Conservation (phyloP, 2,113 vertebrate genomes). For the Coptodon bakossiorum region DNA sequence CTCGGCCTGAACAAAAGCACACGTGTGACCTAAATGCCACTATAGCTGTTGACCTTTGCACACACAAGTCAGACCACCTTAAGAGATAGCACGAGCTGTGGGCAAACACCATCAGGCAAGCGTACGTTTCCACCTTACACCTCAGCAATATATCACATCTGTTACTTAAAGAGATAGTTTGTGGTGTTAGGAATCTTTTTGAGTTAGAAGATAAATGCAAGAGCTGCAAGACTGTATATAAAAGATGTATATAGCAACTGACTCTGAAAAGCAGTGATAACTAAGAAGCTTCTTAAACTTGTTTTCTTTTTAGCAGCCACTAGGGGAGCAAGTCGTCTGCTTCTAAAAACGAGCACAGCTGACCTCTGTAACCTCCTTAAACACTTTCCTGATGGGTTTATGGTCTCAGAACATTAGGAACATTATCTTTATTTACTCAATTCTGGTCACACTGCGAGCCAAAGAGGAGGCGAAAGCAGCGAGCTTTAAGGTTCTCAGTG, state of each 20-base stretch:
- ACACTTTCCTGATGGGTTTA: background rate
- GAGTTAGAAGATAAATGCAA: background rate
- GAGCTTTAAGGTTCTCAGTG: background rate
- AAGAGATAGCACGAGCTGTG: background rate
- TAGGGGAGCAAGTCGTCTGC: background rate
- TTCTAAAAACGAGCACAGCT: background rate
- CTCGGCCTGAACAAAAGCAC: background rate
- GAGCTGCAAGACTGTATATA: background rate
- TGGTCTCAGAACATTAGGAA: background rate
- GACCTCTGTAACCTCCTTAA: background rate
- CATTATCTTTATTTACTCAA: background rate
- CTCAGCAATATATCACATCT: background rate
- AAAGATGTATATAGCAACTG: background rate
- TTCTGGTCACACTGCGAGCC: background rate
- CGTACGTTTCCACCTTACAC: background rate
- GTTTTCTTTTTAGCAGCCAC: background rate
- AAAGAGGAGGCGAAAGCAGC: background rate
- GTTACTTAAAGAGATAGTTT: background rate
- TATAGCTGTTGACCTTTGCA: slow-evolving; percentile 2
- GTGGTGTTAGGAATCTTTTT: background rate
- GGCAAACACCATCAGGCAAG: background rate
- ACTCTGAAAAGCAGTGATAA: background rate
- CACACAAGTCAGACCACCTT: background rate
- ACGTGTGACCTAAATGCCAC: background rate
- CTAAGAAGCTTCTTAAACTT: background rate